Conservation (phyloP, 2,113 vertebrate genomes). For the Zeus faber region DNA sequence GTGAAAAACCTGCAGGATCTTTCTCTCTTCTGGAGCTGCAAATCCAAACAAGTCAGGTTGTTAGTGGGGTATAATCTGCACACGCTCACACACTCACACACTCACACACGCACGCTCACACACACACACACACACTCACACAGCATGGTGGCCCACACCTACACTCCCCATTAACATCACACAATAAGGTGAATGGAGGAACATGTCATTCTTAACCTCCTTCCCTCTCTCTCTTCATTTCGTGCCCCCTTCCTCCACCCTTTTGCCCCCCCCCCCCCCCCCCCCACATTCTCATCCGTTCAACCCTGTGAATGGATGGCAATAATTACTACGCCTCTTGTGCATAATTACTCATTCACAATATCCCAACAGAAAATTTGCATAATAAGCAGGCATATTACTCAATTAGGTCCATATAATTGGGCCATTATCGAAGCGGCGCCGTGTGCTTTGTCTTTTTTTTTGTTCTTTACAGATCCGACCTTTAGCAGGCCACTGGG, state of each 20-base stretch:
- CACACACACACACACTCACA: constrained; percentile 16
- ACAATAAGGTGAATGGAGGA: constrained; percentile 11
- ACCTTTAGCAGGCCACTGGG: constrained; percentile 45
- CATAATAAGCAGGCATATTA: constrained; percentile 48
- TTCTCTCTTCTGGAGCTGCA: constrained; percentile 77
- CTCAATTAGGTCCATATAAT: constrained; percentile 51
- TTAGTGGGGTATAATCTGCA: constrained; percentile 61
- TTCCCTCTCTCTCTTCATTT: not conserved
- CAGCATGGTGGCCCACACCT: too few relatives aligned
- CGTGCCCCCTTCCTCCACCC: constrained; percentile 4
- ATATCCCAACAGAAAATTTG: constrained; percentile 45
- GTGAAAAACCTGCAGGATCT: constrained; percentile 75
- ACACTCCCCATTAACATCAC: constrained; percentile 22
- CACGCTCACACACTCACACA: constrained; percentile 26
- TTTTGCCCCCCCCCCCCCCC: constrained; percentile 6
- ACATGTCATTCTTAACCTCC: constrained; percentile 7
- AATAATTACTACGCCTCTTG: constrained; percentile 50
- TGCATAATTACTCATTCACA: constrained; percentile 49
- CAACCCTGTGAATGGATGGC: constrained; percentile 38
- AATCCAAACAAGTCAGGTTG: constrained; percentile 66
- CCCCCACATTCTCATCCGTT: constrained; percentile 27
- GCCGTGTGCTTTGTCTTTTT: constrained; percentile 27
- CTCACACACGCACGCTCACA: not conserved
- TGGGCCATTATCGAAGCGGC: constrained; percentile 44
- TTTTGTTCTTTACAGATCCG: constrained; percentile 29